A percentile compares a stretch with the other conserved stretches of the same genome.
phyloP scores from a whole-genome alignment of 2,113 vertebrate species.

The cat (Felis catus) region F.catus_Fca126_mat1.0 CM031415.1:72157501-72158000 shows the following conservation, averaged over 20 bases:
- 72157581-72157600: neutral
- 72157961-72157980: conserved; percentile 4
- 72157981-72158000: neutral
- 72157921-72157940: neutral
- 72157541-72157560: neutral
- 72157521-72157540: neutral
- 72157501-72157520: conserved; percentile 20
- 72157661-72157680: neutral
- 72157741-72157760: neutral
- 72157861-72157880: neutral
- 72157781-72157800: neutral
- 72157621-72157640: neutral
- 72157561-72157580: neutral
- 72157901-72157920: neutral
- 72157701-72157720: neutral
- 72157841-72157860: neutral
- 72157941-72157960: neutral
- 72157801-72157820: neutral
- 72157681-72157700: neutral
- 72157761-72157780: neutral
- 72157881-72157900: neutral
- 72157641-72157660: neutral
- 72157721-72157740: neutral
- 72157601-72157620: neutral
- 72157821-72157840: neutral